Conservation (phyloP, 2,113 vertebrate species). For the Turnix velox region DNA sequence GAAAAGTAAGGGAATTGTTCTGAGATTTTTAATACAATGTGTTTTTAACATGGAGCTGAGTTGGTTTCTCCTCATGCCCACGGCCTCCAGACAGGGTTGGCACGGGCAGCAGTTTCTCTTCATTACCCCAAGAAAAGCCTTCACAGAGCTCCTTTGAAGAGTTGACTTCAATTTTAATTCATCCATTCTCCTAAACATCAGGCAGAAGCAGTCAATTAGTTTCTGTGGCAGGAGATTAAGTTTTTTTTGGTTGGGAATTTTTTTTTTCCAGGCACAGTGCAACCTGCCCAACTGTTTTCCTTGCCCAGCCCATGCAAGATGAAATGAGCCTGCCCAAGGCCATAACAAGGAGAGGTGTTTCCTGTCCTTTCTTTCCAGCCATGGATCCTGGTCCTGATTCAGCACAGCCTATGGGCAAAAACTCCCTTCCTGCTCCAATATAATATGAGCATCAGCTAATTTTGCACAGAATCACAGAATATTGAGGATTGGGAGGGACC, state of each 20-base stretch:
- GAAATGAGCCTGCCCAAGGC: neutral
- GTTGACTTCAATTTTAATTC: neutral
- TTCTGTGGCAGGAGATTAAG: neutral
- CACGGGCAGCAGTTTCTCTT: neutral
- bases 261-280: neutral
- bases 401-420: neutral
- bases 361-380: neutral
- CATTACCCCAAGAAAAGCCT: neutral
- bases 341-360: neutral
- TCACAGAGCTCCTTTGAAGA: neutral
- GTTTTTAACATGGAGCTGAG: neutral
- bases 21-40: fast-evolving
- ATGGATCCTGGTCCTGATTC: neutral
- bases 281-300: neutral
- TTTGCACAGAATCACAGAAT: too few relatives aligned
- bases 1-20: neutral
- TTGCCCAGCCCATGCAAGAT: neutral
- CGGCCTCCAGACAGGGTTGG: neutral
- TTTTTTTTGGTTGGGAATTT: neutral
- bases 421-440: neutral
- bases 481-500: too few relatives aligned
- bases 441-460: neutral
- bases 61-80: neutral
- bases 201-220: fast-evolving
- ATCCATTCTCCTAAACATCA: neutral